Conservation (phyloP, 2,888 invertebrate genomes). For the Pseudococcus viburni region DNA sequence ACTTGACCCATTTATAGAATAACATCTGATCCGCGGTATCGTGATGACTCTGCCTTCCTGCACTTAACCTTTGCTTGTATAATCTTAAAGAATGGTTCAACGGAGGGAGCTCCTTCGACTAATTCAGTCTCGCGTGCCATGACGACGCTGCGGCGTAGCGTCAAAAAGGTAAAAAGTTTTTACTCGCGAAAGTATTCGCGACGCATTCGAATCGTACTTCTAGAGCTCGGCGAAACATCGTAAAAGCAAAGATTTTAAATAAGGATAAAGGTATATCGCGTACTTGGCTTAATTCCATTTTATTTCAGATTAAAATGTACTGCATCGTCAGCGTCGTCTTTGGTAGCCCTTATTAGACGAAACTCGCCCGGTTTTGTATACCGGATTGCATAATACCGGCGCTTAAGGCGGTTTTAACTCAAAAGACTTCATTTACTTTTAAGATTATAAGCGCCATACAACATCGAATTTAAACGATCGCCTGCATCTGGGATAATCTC, state of each 20-base stretch:
- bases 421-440: constrained; percentile 30
- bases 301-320: constrained; percentile 41
- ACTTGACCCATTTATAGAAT: constrained; percentile 38
- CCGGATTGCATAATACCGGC: constrained; percentile 22
- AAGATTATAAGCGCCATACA: neutral
- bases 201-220: neutral
- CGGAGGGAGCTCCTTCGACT: neutral
- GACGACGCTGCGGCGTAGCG: neutral
- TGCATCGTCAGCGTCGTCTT: constrained; percentile 16
- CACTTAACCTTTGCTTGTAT: neutral
- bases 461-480: constrained; percentile 34
- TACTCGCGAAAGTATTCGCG: neutral
- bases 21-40: constrained; percentile 25
- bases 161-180: constrained; percentile 28
- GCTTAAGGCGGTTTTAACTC: constrained; percentile 28
- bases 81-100: neutral
- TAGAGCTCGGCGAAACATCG: neutral
- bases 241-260: constrained; percentile 29
- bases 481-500: constrained; percentile 7
- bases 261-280: constrained; percentile 35
- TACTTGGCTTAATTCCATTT: constrained; percentile 45
- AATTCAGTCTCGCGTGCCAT: neutral
- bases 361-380: neutral
- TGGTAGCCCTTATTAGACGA: neutral
- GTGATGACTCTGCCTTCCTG: neutral